These are phyloP conservation scores for Rutpela maculata DNA, from an alignment of 2,888 invertebrate species.

Conservation along the genomic window DNA sequence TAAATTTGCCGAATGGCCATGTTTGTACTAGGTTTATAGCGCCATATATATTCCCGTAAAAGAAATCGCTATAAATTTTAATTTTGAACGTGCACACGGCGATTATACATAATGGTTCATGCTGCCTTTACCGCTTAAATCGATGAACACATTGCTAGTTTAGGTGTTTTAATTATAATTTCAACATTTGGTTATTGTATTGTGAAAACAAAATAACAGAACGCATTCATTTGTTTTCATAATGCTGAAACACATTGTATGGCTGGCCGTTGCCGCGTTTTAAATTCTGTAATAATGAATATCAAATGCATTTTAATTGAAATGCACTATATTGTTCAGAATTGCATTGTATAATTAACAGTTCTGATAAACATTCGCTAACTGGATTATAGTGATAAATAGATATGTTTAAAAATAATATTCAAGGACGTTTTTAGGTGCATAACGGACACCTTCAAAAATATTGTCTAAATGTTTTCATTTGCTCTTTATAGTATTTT, in stretches of 20 bases:
- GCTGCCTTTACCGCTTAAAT: slow-evolving; percentile 41
- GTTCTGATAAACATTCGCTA: slow-evolving; percentile 19
- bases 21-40: slow-evolving; percentile 49
- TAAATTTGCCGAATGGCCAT: slow-evolving; percentile 43
- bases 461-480: no score
- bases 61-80: slow-evolving; percentile 53
- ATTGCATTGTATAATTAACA: slow-evolving; percentile 36
- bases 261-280: slow-evolving; percentile 44
- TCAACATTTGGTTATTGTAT: slow-evolving; percentile 54
- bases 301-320: slow-evolving; percentile 52
- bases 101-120: slow-evolving; percentile 52
- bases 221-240: slow-evolving; percentile 57
- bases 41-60: slow-evolving; percentile 39
- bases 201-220: slow-evolving; percentile 53
- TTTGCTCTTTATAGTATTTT: no score
- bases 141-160: slow-evolving; percentile 51
- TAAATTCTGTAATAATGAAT: slow-evolving; percentile 52
- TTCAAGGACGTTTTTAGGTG: not conserved
- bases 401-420: not conserved
- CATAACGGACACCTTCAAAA: no score
- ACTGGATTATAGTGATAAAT: not conserved
- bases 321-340: slow-evolving; percentile 49
- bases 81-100: slow-evolving; percentile 54
- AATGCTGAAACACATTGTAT: slow-evolving; percentile 48
- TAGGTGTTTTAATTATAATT: slow-evolving; percentile 59